Evolutionary conservation across 2,797 vertebrate species (phyloP), one percentile per base, ranked within the genome.

Genomic region (Pitangus sulphuratus): DNA sequence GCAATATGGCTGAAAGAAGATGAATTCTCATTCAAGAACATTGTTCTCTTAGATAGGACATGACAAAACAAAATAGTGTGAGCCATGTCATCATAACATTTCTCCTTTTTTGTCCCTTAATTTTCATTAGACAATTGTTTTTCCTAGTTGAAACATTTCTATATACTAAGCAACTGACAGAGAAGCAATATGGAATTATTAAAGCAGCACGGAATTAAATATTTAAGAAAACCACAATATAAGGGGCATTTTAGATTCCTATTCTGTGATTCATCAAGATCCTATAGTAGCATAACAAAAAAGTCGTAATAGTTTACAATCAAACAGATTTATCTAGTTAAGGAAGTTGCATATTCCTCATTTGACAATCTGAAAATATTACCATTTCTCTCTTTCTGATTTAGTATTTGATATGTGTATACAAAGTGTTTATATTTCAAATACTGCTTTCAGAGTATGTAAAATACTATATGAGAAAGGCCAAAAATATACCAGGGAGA

Each of bases 331-430:
- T 74, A 54, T 89, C 28, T 82, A 30, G 5, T 91, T 88, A 68
- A 68, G 88, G 26, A 45, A 71, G 75, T 48, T 91, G 35, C 48
- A 51, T 85, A 70, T 89, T 95, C 69, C 42, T 91, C 53, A 75
- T 95, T 84, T 69, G 53, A 70, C 54, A 91, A 80, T 90, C 81
- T 74, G 92, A 86, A 94, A 60, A 74, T 88, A 72, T 18, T 87
- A 84, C 39, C 18, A 13, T 21, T 92, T 96, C 42, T 90, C 35
- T 97, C 69, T 61, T 78, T 48, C 30, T 92, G 84, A 64, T 86
- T 87, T 85, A 56, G 25, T 65, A 39, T 93, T 96, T 91, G 9
- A 48, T 90, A 61, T 39, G 11, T 66, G 8, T 25, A 12, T 45
- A 57, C 13, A 37, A 89, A 89, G 61, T 76, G 64, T 74, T 83